These are phyloP conservation scores for Bombus pascuorum DNA, from an alignment of 1,140 invertebrate genomes.

Conservation along the genomic window DNA sequence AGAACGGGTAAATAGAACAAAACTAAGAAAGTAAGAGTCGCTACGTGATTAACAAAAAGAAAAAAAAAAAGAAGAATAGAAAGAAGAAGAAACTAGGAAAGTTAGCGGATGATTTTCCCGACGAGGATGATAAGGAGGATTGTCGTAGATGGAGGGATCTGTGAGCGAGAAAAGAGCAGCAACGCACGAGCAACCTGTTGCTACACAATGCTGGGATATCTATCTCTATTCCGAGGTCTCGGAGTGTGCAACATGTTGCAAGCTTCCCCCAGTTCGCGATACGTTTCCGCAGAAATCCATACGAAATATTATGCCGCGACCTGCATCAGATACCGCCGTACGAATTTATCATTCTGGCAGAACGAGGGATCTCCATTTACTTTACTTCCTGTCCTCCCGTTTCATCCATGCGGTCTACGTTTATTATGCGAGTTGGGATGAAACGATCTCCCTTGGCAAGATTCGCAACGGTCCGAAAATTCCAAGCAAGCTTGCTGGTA, in stretches of 20 bases:
- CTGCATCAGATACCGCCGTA: constrained; percentile 17
- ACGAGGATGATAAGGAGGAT: constrained; percentile 11
- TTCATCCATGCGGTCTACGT: not conserved
- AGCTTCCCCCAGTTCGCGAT: constrained; percentile 22
- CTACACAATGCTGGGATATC: constrained; percentile 42
- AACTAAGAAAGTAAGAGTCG: too few species aligned
- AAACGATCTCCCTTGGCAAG: constrained; percentile 4
- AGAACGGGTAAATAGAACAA: not conserved
- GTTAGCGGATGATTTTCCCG: too few species aligned
- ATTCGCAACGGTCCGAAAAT: constrained; percentile 2
- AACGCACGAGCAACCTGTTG: constrained; percentile 65
- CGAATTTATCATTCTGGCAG: constrained; percentile 41
- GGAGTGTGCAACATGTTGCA: constrained; percentile 57
- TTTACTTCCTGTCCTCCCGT: not conserved
- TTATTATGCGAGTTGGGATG: not conserved
- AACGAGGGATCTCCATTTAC: constrained; percentile 4
- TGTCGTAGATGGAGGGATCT: constrained; percentile 43
- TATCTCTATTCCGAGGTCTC: constrained; percentile 36
- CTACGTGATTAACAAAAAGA: too few species aligned
- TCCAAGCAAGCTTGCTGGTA: not conserved
- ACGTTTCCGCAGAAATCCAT: constrained; percentile 34
- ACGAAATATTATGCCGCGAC: constrained; percentile 34
- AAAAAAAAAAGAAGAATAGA: too few species aligned
- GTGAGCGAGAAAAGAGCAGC: constrained; percentile 38
- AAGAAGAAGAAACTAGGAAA: too few species aligned